Evolutionary conservation across 2,797 vertebrate genomes (phyloP).

Genomic region (Acanthornis magna): DNA sequence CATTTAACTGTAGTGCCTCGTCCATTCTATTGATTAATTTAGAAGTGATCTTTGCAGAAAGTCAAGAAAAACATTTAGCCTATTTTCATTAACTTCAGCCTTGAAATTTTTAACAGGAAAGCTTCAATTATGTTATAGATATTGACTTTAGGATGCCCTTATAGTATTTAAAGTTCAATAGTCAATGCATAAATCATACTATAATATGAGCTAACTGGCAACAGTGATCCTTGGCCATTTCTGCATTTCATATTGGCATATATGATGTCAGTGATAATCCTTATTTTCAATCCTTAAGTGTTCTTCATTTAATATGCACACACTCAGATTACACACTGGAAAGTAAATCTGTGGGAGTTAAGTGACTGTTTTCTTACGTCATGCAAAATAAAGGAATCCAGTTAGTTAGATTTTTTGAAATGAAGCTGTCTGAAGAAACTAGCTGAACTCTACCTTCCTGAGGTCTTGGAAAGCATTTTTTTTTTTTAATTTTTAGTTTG

Average conservation of each 20-base stretch:
- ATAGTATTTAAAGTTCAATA: background rate
- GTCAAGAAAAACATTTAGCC: background rate
- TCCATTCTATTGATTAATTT: background rate
- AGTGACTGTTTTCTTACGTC: background rate
- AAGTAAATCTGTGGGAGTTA: conserved; percentile 21
- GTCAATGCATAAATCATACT: background rate
- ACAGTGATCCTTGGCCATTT: background rate
- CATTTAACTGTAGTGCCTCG: background rate
- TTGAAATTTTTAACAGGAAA: background rate
- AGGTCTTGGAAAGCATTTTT: background rate
- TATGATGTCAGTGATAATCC: background rate
- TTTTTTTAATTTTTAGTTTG: too few species aligned
- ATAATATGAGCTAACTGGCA: background rate
- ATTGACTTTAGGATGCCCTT: background rate
- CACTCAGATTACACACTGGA: background rate
- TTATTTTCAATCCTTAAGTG: background rate
- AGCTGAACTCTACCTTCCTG: background rate
- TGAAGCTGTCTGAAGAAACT: background rate
- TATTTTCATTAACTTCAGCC: background rate
- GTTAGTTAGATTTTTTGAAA: background rate
- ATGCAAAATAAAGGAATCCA: background rate
- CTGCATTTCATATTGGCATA: background rate
- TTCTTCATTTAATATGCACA: background rate
- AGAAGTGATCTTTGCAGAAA: background rate
- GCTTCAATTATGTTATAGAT: background rate